Percentiles rank a stretch among this genome's conserved stretches.
Evolutionary conservation across 2,888 invertebrate genomes (phyloP).

Genomic region (Polymixis flavicincta): DNA sequence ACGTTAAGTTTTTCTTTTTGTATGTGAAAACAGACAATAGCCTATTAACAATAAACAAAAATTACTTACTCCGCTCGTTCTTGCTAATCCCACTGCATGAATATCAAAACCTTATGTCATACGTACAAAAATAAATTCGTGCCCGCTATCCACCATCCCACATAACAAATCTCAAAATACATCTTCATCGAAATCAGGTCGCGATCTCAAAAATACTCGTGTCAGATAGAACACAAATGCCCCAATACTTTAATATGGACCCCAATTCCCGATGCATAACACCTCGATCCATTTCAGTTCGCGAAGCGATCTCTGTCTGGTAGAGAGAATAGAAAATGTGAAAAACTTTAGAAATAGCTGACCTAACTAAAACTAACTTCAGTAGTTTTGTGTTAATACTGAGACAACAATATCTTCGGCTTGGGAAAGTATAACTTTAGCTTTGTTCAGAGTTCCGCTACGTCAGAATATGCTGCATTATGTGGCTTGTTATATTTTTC

Average conservation of each 20-base stretch:
- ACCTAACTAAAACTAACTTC: slow-evolving; percentile 61
- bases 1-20: no score
- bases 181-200: slow-evolving; percentile 28
- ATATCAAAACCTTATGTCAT: background rate
- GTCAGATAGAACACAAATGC: slow-evolving; percentile 23
- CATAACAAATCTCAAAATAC: slow-evolving; percentile 30
- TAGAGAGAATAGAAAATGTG: slow-evolving; percentile 56
- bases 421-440: slow-evolving; percentile 37
- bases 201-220: slow-evolving; percentile 37
- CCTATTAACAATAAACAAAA: no score
- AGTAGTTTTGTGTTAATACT: slow-evolving; percentile 53
- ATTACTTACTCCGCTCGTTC: background rate
- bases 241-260: slow-evolving; percentile 41
- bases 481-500: slow-evolving; percentile 30
- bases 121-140: no score
- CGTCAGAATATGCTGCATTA: slow-evolving; percentile 20
- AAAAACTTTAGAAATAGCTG: slow-evolving; percentile 61
- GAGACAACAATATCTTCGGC: slow-evolving; percentile 49
- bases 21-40: no score
- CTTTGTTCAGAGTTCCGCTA: slow-evolving; percentile 29
- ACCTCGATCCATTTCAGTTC: slow-evolving; percentile 48
- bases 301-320: slow-evolving; percentile 43
- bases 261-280: slow-evolving; percentile 43
- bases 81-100: background rate
- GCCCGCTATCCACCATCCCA: background rate